A percentile compares a stretch with the other conserved stretches of the same genome.
phyloP scores from a whole-genome alignment of 2,888 invertebrate genomes.

The Tuberolachnus salignus region DNA sequence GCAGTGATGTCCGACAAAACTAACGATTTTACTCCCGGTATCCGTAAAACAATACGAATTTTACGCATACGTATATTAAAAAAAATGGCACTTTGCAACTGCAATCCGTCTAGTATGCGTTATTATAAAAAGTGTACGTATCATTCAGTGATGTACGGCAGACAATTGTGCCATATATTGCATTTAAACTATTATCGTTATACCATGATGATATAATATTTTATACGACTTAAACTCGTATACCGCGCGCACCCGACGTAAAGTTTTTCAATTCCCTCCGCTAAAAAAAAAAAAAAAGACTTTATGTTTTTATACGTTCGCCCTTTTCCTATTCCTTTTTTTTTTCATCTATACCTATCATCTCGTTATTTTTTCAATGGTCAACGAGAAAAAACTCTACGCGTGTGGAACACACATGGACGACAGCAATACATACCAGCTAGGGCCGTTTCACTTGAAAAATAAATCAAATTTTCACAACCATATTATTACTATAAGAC shows the following conservation, averaged over 20 bases:
- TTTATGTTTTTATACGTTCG: background rate
- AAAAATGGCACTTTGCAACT: background rate
- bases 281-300: background rate
- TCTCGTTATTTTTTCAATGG: slow-evolving; percentile 15
- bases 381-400: background rate
- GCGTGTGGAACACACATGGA: background rate
- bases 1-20: too few relatives aligned
- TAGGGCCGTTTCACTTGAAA: too few relatives aligned
- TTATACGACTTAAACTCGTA: slow-evolving; percentile 12
- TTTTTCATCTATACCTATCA: background rate
- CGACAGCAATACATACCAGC: too few relatives aligned
- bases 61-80: background rate
- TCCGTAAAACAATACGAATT: background rate
- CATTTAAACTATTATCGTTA: slow-evolving; percentile 9
- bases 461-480: too few relatives aligned
- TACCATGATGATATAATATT: background rate
- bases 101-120: too few relatives aligned
- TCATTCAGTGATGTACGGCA: background rate
- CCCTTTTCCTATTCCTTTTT: too few relatives aligned
- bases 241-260: background rate
- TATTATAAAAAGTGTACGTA: background rate
- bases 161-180: slow-evolving; percentile 6
- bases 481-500: too few relatives aligned
- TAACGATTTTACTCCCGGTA: background rate
- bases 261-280: slow-evolving; percentile 34